Conservation (phyloP, 2,113 vertebrate species). For the Urocolius indicus region DNA sequence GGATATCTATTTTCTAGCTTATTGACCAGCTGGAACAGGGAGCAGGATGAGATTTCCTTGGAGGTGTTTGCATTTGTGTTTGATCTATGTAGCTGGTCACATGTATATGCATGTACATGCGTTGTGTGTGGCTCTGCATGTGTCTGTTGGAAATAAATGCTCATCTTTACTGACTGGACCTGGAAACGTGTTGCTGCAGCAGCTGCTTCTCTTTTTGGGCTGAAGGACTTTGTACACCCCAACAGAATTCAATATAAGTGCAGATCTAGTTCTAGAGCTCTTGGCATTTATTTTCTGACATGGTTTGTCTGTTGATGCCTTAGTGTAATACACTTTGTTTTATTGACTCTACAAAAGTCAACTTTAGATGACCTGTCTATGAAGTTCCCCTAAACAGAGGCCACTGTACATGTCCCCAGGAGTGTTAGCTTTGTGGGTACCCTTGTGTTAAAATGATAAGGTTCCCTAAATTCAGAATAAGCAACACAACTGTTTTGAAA, state of each 20-base stretch:
- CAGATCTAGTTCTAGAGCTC: not conserved
- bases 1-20: not conserved
- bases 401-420: not conserved
- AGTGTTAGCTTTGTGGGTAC: not conserved
- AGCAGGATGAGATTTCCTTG: not conserved
- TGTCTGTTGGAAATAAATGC: not conserved
- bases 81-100: not conserved
- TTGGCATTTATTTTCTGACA: not conserved
- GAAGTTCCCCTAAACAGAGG: not conserved
- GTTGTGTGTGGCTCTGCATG: not conserved
- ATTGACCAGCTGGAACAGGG: not conserved
- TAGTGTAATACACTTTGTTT: not conserved
- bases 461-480: not conserved
- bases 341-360: not conserved
- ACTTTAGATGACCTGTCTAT: not conserved
- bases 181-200: not conserved
- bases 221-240: not conserved
- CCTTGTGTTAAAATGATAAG: fast-evolving
- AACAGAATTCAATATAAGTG: not conserved
- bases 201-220: not conserved
- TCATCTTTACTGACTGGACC: not conserved
- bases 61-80: not conserved
- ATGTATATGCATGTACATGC: too few species aligned
- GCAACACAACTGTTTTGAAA: not conserved
- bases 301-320: not conserved